Evolutionary conservation across 2,888 invertebrate species (phyloP), one percentile per base, ranked within the genome.

Genomic region (Cerastis rubricosa): DNA sequence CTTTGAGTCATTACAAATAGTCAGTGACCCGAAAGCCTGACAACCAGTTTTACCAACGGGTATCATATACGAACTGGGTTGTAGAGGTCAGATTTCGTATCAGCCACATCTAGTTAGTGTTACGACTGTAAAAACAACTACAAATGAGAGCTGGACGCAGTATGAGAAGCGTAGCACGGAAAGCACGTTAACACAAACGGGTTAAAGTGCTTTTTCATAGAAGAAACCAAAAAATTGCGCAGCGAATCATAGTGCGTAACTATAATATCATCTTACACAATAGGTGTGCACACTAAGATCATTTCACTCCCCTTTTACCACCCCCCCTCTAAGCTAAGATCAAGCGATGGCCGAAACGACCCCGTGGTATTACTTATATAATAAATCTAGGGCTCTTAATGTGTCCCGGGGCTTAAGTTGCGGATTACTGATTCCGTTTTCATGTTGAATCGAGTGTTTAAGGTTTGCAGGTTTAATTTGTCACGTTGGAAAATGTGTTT

Each of bases 321-420:
- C 72, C 67, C 51, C 47, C 45, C 72, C 67, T 76, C 59, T 83
- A 81, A 87, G 75, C 85, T 69, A 79, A 85, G 87, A 83, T 86
- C 87, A 87, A 80, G 78, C 64, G 77, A 64, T 69, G 80, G 65
- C 78, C 76, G 71, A 76, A 87, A 87, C 82, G 83, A 79, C 71
- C 83, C 80, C 71, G 68, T 76, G 67, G 80, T 80, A 85, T 85
- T 85, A 84, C 83, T 76, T 79, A 76, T 79, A 86, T 75, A 83
- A 87, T 87, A 87, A 87, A 87, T 87, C 81, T 76, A 83, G 86
- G 80, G 83, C 80, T 81, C 83, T 86, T 78, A 85, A 83, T 87
- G 85, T 85, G 81, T 85, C 87, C 74, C 66, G 74, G 54, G 64
- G 74, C 81, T 83, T 76, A 79, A 78, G 80, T 69, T 35, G 40